Evolutionary conservation across 2,797 vertebrate species (phyloP).

Genomic region (Hyperoplus immaculatus): DNA sequence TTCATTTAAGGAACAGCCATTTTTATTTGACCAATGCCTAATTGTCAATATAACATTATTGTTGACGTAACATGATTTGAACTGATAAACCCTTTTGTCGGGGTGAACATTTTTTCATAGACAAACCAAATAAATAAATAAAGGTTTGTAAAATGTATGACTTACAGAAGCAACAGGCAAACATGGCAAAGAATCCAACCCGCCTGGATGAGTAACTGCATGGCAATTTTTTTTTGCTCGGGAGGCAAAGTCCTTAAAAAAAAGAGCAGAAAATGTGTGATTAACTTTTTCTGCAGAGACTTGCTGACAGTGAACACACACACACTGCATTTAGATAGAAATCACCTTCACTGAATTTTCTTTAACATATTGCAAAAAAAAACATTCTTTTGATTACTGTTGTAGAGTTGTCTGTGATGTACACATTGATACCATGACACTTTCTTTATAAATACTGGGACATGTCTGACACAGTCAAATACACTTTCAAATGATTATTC

Average conservation of each 20-base stretch:
- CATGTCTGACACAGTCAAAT: background rate
- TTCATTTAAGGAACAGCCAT: background rate
- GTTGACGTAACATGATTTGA: background rate
- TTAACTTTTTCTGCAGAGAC: background rate
- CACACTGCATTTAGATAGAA: background rate
- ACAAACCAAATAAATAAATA: too few relatives aligned
- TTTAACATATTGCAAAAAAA: background rate
- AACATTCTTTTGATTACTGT: background rate
- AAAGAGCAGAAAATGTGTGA: constrained; percentile 47
- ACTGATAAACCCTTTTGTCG: background rate
- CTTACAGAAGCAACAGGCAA: constrained; percentile 92
- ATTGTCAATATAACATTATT: background rate
- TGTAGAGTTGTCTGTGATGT: background rate
- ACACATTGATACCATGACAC: background rate
- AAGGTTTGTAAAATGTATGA: constrained; percentile 42
- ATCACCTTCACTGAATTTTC: background rate
- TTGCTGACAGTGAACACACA: background rate
- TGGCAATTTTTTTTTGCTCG: constrained; percentile 86
- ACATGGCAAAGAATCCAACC: constrained; percentile 92
- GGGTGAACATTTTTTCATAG: background rate
- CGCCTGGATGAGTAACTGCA: constrained; percentile 90
- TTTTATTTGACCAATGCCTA: background rate
- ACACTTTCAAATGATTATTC: background rate
- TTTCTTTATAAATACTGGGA: background rate
- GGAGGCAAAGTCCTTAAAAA: constrained; percentile 87